Evolutionary conservation across 2,888 invertebrate species (phyloP).

Genomic region (Aphidius colemani): DNA sequence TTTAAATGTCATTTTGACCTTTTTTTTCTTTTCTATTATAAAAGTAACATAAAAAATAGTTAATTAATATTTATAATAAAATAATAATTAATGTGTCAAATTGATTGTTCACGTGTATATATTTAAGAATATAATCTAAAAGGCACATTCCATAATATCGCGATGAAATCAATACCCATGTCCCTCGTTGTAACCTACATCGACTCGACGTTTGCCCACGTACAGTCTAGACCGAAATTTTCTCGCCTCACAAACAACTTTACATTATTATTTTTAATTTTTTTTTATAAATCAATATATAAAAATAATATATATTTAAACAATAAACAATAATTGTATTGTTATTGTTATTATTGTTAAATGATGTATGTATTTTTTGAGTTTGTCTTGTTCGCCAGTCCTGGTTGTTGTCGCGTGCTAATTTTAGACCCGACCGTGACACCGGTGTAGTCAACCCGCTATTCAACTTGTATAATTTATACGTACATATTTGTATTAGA

Average conservation of each 20-base stretch:
- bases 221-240: slow-evolving; percentile 44
- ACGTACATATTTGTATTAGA: slow-evolving; percentile 4
- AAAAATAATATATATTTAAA: neutral
- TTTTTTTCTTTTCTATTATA: neutral
- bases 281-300: too few species aligned
- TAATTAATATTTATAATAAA: neutral
- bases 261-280: slow-evolving; percentile 3
- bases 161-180: slow-evolving; percentile 57
- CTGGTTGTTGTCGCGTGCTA: slow-evolving; percentile 44
- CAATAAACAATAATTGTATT: too few species aligned
- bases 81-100: slow-evolving; percentile 31
- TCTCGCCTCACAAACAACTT: slow-evolving; percentile 6
- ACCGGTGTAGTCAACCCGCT: slow-evolving; percentile 45
- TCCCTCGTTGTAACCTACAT: slow-evolving; percentile 56
- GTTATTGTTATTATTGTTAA: neutral
- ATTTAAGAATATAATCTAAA: slow-evolving; percentile 41
- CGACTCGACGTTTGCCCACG: slow-evolving; percentile 40
- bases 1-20: slow-evolving; percentile 42
- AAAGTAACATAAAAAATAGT: slow-evolving; percentile 8
- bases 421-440: slow-evolving; percentile 60
- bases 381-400: neutral
- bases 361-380: neutral
- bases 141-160: slow-evolving; percentile 55
- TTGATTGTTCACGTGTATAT: slow-evolving; percentile 28
- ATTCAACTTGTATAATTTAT: slow-evolving; percentile 27